Conservation (phyloP, 2,888 invertebrate genomes). For the Odontothrips loti region DNA sequence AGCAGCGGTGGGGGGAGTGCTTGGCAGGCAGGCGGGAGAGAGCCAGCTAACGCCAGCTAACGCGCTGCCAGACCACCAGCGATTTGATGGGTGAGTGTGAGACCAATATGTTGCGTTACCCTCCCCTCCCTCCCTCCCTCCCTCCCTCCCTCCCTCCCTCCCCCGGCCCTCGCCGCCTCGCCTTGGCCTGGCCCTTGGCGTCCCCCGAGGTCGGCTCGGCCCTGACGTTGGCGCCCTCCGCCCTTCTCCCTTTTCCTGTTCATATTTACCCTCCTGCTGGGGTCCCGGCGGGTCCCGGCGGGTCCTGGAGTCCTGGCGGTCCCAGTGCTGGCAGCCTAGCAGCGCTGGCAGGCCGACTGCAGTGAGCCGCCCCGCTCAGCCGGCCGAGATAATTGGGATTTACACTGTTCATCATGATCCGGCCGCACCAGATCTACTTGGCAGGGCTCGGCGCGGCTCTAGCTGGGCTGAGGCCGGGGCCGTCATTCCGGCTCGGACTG, state of each 20-base stretch:
- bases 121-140: neutral
- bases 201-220: neutral
- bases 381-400: too few species aligned
- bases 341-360: too few species aligned
- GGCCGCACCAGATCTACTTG: too few species aligned
- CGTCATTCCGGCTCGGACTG: too few species aligned
- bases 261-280: neutral
- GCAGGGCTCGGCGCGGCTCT: too few species aligned
- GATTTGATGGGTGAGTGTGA: conserved; percentile 19
- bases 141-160: neutral
- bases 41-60: too few species aligned
- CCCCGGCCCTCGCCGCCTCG: neutral
- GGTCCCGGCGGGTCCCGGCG: neutral
- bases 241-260: conserved; percentile 3
- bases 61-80: conserved; percentile 10
- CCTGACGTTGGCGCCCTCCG: neutral
- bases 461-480: too few species aligned
- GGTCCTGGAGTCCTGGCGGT: too few species aligned
- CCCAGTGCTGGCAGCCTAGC: too few species aligned
- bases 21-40: neutral
- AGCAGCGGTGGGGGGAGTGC: too few species aligned
- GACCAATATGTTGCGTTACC: conserved; percentile 15
- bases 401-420: too few species aligned
- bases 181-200: neutral
- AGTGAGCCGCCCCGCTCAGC: too few species aligned